Evolutionary conservation across 1,140 invertebrate species (phyloP), one percentile per base, ranked within the genome.

Genomic region (Euglossa dilemma): DNA sequence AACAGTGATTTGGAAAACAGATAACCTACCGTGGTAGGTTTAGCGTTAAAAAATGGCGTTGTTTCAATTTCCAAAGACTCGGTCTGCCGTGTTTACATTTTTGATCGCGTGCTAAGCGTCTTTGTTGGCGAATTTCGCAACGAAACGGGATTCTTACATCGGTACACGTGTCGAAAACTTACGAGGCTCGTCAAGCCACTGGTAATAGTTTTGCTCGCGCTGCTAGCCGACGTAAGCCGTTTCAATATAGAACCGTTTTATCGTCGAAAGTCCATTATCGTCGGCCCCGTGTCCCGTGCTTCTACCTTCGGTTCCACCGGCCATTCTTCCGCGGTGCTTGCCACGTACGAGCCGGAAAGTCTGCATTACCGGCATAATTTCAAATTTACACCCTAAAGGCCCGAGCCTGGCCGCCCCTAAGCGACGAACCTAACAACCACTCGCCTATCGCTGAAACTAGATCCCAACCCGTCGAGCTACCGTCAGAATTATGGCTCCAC

Each of bases 351-450:
- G 70, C 70, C 52, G 54, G 70, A 72, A 72, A 36, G 52, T 72
- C 70, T 72, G 28, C 70, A 72, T 72, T 72, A 72, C 28, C 52
- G 70, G 70, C 70, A 56, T 72, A 72, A 67, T 63, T 63, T 63
- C 18, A 63, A 63, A 63, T 63, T 63, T 63, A 63, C 61, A 63
- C 25, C 61, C 16, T 28, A 3, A 36, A 63, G 28, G 18, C 28
- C 18, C 28, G 8, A 63, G 12, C 14, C 7, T 12, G 61, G 63
- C 63, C 18, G 18, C 28, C 28, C 18, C 45, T 79, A 43, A 64
- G 36, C 59, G 81, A 47, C 61, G 74, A 66, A 84, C 61, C 80
- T 67, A 67, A 36, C 47, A 72, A 78, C 61, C 61, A 73, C 63
- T 50, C 57, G 9, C 18, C 16, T 43, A 14, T 1, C 28, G 61